Evolutionary conservation across 2,888 invertebrate species (phyloP).

Genomic region (Lapara coniferarum): DNA sequence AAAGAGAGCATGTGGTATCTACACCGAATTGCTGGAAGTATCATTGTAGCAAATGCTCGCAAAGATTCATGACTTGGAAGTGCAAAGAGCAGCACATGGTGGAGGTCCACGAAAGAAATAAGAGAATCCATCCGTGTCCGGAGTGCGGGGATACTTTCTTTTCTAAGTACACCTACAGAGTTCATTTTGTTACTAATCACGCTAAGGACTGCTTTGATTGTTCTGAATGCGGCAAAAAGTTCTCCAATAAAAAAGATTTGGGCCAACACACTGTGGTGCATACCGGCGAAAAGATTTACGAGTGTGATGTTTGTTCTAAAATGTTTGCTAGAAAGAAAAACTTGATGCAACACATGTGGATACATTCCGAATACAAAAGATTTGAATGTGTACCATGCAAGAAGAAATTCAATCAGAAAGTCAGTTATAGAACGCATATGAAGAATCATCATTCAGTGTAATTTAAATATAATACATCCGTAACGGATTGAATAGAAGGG

Average conservation of each 20-base stretch:
- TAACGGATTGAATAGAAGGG: background rate
- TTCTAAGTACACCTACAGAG: background rate
- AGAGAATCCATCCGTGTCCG: slow-evolving; percentile 45
- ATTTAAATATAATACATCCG: slow-evolving; percentile 31
- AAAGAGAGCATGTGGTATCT: slow-evolving; percentile 42
- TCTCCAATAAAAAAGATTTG: background rate
- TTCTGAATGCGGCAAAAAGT: slow-evolving; percentile 22
- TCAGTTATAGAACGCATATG: slow-evolving; percentile 54
- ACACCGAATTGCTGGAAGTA: slow-evolving; percentile 47
- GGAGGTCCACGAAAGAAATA: slow-evolving; percentile 42
- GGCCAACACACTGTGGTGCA: slow-evolving; percentile 62
- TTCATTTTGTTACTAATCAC: slow-evolving; percentile 25
- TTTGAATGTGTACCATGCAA: slow-evolving; percentile 49
- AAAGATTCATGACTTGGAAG: slow-evolving; percentile 42
- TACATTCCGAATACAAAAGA: slow-evolving; percentile 51
- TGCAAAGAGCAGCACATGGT: slow-evolving; percentile 42
- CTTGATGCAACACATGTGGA: slow-evolving; percentile 52
- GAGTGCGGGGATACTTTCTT: slow-evolving; percentile 32
- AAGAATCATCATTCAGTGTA: slow-evolving; percentile 48
- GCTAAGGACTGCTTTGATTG: slow-evolving; percentile 13
- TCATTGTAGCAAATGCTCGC: slow-evolving; percentile 42
- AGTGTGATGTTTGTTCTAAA: slow-evolving; percentile 63
- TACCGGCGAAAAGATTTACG: slow-evolving; percentile 61
- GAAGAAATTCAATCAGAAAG: slow-evolving; percentile 37
- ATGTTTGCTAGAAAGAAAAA: slow-evolving; percentile 50